phyloP scores from a whole-genome alignment of 2,888 invertebrate genomes.

The Chironomus riparius region DNA sequence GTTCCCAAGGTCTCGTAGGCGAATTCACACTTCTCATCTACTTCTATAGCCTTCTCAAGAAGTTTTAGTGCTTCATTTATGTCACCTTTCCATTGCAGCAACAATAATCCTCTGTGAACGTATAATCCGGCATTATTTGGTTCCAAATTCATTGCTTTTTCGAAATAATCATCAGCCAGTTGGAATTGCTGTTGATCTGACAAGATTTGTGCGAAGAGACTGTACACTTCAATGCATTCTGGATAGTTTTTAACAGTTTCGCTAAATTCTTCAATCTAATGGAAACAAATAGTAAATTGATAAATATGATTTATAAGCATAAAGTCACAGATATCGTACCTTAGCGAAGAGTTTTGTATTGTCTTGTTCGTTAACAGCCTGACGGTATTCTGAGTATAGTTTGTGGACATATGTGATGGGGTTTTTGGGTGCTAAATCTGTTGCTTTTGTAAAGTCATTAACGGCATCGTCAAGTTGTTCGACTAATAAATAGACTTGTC shows the following conservation, averaged over 20 bases:
- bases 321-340: slow-evolving; percentile 39
- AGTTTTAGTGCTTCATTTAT: slow-evolving; percentile 62
- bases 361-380: slow-evolving; percentile 54
- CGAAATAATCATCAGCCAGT: slow-evolving; percentile 73
- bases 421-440: slow-evolving; percentile 72
- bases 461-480: slow-evolving; percentile 75
- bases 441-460: slow-evolving; percentile 72
- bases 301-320: not conserved
- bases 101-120: slow-evolving; percentile 78
- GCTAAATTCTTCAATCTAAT: slow-evolving; percentile 53
- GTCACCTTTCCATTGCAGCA: slow-evolving; percentile 77
- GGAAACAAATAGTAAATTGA: not conserved
- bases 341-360: slow-evolving; percentile 49
- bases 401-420: slow-evolving; percentile 83
- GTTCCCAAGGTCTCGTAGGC: slow-evolving; percentile 93
- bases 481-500: slow-evolving; percentile 69
- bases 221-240: slow-evolving; percentile 75
- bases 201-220: slow-evolving; percentile 82
- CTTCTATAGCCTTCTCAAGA: slow-evolving; percentile 71
- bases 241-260: slow-evolving; percentile 70
- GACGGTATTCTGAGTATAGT: slow-evolving; percentile 78
- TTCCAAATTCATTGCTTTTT: slow-evolving; percentile 70
- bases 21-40: slow-evolving; percentile 88
- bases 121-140: slow-evolving; percentile 61
- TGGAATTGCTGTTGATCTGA: slow-evolving; percentile 76